phyloP scores from a whole-genome alignment of 2,888 invertebrate species.

The Marasmarcha lunaedactyla region DNA sequence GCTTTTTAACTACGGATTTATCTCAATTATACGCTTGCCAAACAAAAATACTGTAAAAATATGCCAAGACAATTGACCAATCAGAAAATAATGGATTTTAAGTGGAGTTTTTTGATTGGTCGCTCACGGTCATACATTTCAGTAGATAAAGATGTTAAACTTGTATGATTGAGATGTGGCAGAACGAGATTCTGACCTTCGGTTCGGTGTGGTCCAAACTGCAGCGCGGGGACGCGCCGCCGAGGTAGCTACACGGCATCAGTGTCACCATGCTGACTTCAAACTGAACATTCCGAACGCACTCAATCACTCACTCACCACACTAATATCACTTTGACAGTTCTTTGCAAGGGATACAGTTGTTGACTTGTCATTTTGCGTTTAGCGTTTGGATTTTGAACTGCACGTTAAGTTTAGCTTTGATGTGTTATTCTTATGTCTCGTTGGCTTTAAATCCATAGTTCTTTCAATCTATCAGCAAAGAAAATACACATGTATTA shows the following conservation, averaged over 20 bases:
- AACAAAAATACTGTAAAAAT: too few relatives aligned
- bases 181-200: constrained; percentile 42
- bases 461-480: constrained; percentile 18
- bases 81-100: too few relatives aligned
- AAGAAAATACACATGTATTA: constrained; percentile 2
- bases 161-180: too few relatives aligned
- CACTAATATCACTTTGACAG: constrained; percentile 51
- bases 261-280: constrained; percentile 72
- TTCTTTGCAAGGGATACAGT: constrained; percentile 44
- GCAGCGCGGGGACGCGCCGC: constrained; percentile 67
- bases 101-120: too few relatives aligned
- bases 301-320: constrained; percentile 30
- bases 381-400: constrained; percentile 35
- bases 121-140: too few relatives aligned
- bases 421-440: constrained; percentile 21
- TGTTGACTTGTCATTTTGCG: constrained; percentile 46
- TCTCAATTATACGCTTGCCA: too few relatives aligned
- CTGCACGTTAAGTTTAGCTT: constrained; percentile 24
- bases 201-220: constrained; percentile 61
- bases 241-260: constrained; percentile 76
- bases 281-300: constrained; percentile 31
- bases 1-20: too few relatives aligned
- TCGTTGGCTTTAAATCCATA: constrained; percentile 32
- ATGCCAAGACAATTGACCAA: too few relatives aligned
- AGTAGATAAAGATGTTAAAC: too few relatives aligned